Conservation (phyloP, 2,113 vertebrate genomes). For the Trogon surrucura region DNA sequence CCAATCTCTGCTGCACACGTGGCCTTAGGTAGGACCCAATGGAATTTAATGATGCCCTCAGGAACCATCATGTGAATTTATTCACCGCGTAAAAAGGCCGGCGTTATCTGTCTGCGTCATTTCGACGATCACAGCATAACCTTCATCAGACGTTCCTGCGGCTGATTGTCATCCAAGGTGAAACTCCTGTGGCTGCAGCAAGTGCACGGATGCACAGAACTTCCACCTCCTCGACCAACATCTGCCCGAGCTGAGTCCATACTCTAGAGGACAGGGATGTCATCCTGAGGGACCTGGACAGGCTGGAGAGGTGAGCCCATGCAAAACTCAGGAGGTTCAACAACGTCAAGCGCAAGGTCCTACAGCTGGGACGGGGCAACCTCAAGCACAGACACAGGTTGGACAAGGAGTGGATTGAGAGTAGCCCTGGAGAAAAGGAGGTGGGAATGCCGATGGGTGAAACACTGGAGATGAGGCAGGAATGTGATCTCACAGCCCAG, state of each 20-base stretch:
- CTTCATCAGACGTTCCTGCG: neutral
- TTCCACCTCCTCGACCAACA: neutral
- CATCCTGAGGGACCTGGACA: neutral
- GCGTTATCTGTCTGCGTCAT: neutral
- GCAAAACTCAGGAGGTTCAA: neutral
- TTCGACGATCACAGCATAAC: neutral
- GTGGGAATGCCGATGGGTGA: no score
- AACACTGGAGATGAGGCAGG: fast-evolving
- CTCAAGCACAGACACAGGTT: neutral
- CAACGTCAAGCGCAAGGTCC: neutral
- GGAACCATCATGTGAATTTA: neutral
- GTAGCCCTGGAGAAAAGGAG: neutral
- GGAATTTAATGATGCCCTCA: neutral
- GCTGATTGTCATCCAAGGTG: neutral
- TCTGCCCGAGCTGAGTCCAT: neutral
- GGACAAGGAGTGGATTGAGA: neutral
- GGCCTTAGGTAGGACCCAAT: neutral
- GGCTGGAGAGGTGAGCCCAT: fast-evolving
- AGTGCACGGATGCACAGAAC: neutral
- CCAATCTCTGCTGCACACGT: neutral
- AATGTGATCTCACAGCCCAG: fast-evolving
- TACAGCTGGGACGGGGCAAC: fast-evolving
- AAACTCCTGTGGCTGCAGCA: neutral
- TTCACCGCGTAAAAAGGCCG: neutral
- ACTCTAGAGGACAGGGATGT: neutral